Percentiles rank a stretch among this genome's conserved stretches.
Evolutionary conservation across 2,113 vertebrate species (phyloP).

Genomic region (Xenus cinereus): DNA sequence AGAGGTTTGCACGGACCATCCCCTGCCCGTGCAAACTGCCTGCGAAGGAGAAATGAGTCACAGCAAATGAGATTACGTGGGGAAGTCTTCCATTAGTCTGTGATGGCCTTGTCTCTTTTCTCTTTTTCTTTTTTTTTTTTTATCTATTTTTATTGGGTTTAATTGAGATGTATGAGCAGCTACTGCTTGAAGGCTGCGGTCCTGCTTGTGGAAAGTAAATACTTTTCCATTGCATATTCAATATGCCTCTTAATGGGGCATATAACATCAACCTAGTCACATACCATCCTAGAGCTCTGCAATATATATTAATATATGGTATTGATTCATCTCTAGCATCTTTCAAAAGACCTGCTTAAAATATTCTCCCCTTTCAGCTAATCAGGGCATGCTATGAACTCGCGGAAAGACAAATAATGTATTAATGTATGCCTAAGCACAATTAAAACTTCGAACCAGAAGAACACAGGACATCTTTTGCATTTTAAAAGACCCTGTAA

Average conservation of each 20-base stretch:
- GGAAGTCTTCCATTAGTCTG: neutral
- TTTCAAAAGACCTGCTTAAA: neutral
- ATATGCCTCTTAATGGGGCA: neutral
- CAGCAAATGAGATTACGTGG: neutral
- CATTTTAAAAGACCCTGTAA: neutral
- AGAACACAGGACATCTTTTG: neutral
- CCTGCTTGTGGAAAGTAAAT: neutral
- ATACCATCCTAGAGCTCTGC: neutral
- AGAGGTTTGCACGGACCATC: neutral
- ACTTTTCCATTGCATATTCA: neutral
- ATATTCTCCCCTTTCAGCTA: neutral
- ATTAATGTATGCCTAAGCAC: neutral
- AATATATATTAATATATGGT: neutral
- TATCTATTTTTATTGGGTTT: neutral
- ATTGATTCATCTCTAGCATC: neutral
- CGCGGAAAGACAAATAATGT: neutral
- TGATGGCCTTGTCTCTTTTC: no score
- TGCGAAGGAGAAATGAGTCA: neutral
- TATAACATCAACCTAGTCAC: neutral
- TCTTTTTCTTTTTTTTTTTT: rapidly evolving
- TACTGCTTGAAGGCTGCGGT: neutral
- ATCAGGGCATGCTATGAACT: neutral
- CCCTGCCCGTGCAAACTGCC: neutral
- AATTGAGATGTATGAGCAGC: neutral
- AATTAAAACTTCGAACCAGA: neutral